These are phyloP conservation scores for Harpalus rubripes DNA, from an alignment of 2,888 invertebrate species.

Conservation along the genomic window DNA sequence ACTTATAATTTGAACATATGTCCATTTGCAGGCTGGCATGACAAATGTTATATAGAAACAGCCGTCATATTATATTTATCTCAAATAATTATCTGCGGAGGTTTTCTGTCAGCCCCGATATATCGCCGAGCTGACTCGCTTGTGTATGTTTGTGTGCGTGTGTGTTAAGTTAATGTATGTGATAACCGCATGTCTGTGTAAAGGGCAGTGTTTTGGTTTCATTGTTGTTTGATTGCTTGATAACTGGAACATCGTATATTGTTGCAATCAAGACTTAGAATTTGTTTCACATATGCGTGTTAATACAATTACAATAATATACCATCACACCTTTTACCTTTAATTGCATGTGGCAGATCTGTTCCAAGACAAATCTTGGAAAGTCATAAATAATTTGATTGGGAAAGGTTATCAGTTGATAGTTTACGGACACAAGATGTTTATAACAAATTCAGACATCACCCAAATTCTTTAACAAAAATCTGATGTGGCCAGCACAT, in stretches of 20 bases:
- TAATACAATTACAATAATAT: not conserved
- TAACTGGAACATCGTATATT: slow-evolving; percentile 24
- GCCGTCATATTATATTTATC: slow-evolving; percentile 66
- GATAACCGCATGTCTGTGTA: slow-evolving; percentile 34
- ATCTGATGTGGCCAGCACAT: no score
- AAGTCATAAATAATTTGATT: not conserved
- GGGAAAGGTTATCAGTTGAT: not conserved
- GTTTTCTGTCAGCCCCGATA: slow-evolving; percentile 64
- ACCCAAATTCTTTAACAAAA: no score
- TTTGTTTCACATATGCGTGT: slow-evolving; percentile 10
- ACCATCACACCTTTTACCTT: not conserved
- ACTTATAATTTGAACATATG: slow-evolving; percentile 67
- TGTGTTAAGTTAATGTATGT: slow-evolving; percentile 44
- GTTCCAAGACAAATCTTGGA: not conserved
- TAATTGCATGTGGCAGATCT: not conserved
- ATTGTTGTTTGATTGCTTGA: slow-evolving; percentile 44
- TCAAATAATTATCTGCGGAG: slow-evolving; percentile 65
- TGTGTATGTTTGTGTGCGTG: slow-evolving; percentile 12
- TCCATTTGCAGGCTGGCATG: slow-evolving; percentile 64
- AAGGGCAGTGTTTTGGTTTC: slow-evolving; percentile 35
- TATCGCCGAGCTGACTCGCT: slow-evolving; percentile 35
- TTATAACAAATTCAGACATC: no score
- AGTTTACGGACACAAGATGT: not conserved
- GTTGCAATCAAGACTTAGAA: slow-evolving; percentile 11
- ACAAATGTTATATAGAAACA: slow-evolving; percentile 67